Conservation (phyloP, 1,140 invertebrate species). For the Chelonus insularis region DNA sequence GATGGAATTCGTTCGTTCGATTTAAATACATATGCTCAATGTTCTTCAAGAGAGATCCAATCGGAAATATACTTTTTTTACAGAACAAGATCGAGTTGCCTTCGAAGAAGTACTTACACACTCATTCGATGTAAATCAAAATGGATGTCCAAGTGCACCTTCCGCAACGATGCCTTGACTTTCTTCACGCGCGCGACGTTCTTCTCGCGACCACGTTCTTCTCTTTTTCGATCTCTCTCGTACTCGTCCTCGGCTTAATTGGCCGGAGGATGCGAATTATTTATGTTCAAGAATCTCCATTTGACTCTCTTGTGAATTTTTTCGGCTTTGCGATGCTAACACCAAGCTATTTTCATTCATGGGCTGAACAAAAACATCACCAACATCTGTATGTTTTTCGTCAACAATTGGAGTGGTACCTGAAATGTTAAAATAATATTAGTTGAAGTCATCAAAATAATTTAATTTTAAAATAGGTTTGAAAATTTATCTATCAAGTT, state of each 20-base stretch:
- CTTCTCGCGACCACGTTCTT: constrained; percentile 1
- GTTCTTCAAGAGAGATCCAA: constrained; percentile 8
- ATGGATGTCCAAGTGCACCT: constrained; percentile 20
- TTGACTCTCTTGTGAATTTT: constrained; percentile 1
- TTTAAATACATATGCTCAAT: constrained; percentile 15
- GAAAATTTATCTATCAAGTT: no score
- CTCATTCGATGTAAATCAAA: constrained; percentile 20
- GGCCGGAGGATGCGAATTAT: constrained; percentile 17
- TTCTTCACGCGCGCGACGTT: constrained; percentile 11
- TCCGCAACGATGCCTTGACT: constrained; percentile 8
- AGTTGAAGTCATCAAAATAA: no score
- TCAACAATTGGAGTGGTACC: no score
- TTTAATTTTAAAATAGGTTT: no score
- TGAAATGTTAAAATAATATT: no score
- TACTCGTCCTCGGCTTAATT: constrained; percentile 15
- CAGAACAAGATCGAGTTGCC: not conserved
- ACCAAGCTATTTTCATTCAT: constrained; percentile 5
- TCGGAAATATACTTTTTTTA: constrained; percentile 6
- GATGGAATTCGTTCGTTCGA: not conserved
- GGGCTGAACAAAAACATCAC: not conserved
- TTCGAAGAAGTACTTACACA: constrained; percentile 18
- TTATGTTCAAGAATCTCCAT: constrained; percentile 23
- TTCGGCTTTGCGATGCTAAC: not conserved
- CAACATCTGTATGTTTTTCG: no score
- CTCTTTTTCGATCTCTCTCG: not conserved